Evolutionary conservation across 2,113 vertebrate species (phyloP), one percentile per base, ranked within the genome.

Genomic region (Pseudorectes ferrugineus): DNA sequence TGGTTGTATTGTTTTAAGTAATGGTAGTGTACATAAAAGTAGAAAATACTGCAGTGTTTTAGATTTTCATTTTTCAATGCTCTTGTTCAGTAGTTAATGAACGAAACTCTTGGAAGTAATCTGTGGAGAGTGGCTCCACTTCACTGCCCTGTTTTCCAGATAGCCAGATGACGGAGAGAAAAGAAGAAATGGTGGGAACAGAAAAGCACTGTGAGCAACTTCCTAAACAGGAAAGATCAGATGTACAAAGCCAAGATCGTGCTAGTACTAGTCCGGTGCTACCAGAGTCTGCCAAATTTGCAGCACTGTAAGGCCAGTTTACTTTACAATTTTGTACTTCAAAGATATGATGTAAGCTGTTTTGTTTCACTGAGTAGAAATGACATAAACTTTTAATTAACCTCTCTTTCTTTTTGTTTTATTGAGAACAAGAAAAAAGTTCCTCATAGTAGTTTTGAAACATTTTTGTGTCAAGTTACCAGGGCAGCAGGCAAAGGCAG

Each of bases 401-500:
- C 92, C 70, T 97, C 88, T 96, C 82, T 95, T 93, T 96, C 93
- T 95, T 88, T 95, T 62, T 96, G 92, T 95, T 97, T 97, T 96
- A 85, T 94, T 97, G 96, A 96, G 92, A 96, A 90, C 91, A 85
- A 96, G 73, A 88, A 92, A 95, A 75, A 87, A 66, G 70, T 86
- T 96, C 85, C 85, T 81, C 65, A 93, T 92, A 38, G 87, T 96
- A 95, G 57, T 88, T 94, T 88, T 96, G 95, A 97, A 97, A 92
- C 70, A 67, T 97, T 87, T 95, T 70, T 97, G 76, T 97, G 90
- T 97, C 97, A 96, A 99, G 99, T 97, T 99, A 99, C 73, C 99
- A 99, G 98, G 99, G 98, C 63, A 98, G 97, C 97, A 98, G 99
- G 93, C 99, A 99, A 92, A 98, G 99, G 79, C 99, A 99, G 82